phyloP scores from a whole-genome alignment of 1,140 invertebrate genomes.

The Glomeris maerens region DNA sequence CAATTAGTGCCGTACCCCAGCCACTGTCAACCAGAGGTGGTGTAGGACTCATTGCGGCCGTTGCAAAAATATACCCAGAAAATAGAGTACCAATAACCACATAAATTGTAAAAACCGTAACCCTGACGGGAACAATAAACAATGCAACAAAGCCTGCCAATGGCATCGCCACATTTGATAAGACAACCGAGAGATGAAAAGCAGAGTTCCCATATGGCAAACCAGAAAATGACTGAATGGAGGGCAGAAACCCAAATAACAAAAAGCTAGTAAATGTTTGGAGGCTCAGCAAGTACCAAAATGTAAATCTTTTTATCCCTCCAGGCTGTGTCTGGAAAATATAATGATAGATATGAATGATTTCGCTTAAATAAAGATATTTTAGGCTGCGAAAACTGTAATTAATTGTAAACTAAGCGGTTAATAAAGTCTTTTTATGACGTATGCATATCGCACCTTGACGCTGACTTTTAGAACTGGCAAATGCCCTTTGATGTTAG shows the following conservation, averaged over 20 bases:
- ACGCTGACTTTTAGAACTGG: no score
- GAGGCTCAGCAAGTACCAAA: slow-evolving; percentile 13
- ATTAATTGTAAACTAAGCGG: no score
- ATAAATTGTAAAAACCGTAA: slow-evolving; percentile 40
- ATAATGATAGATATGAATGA: no score
- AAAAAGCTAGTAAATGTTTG: slow-evolving; percentile 40
- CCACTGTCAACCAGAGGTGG: slow-evolving; percentile 47
- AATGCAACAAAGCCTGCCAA: slow-evolving; percentile 64
- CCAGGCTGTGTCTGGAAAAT: no score
- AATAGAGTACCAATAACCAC: slow-evolving; percentile 38
- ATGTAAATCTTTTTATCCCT: no score
- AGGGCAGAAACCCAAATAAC: slow-evolving; percentile 61
- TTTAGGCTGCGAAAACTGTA: no score
- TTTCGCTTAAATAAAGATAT: no score
- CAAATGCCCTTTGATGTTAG: no score
- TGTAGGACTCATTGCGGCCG: slow-evolving; percentile 54
- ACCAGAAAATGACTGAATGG: slow-evolving; percentile 74
- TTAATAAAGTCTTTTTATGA: no score
- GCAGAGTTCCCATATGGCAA: slow-evolving; percentile 67
- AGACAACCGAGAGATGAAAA: slow-evolving; percentile 65
- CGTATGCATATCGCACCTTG: no score
- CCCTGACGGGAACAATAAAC: slow-evolving; percentile 47
- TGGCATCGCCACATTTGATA: slow-evolving; percentile 71
- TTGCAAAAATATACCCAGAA: slow-evolving; percentile 48
- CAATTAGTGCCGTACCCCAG: slow-evolving; percentile 52